Evolutionary conservation across 1,140 invertebrate genomes (phyloP).

Genomic region (Marisa cornuarietis): DNA sequence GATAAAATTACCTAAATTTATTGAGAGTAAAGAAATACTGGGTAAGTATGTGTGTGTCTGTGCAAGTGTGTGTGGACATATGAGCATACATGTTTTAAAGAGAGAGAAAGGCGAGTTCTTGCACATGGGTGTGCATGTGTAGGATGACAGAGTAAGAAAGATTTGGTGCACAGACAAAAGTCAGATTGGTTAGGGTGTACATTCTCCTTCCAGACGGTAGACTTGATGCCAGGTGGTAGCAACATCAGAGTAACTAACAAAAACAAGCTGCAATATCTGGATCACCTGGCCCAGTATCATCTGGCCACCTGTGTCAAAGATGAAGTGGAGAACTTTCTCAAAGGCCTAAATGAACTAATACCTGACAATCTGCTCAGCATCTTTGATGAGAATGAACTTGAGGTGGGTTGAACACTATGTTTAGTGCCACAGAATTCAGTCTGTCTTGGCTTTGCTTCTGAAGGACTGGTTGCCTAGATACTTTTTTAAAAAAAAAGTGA

Average conservation of each 20-base stretch:
- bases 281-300: constrained; percentile 88
- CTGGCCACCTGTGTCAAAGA: constrained; percentile 82
- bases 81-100: no score
- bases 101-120: no score
- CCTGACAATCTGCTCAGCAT: constrained; percentile 92
- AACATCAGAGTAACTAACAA: constrained; percentile 78
- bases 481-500: neutral
- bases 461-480: neutral
- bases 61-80: no score
- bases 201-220: constrained; percentile 68
- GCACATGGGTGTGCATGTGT: no score
- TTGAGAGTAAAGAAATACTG: no score
- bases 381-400: constrained; percentile 95
- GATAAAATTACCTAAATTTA: no score
- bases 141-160: no score
- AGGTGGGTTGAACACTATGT: constrained; percentile 73
- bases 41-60: no score
- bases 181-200: no score
- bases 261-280: constrained; percentile 85
- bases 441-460: neutral
- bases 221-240: constrained; percentile 80
- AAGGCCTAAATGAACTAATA: constrained; percentile 89
- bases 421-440: neutral
- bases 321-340: constrained; percentile 88
- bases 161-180: no score